Evolutionary conservation across 2,797 vertebrate species (phyloP).

Genomic region (Labroides dimidiatus): DNA sequence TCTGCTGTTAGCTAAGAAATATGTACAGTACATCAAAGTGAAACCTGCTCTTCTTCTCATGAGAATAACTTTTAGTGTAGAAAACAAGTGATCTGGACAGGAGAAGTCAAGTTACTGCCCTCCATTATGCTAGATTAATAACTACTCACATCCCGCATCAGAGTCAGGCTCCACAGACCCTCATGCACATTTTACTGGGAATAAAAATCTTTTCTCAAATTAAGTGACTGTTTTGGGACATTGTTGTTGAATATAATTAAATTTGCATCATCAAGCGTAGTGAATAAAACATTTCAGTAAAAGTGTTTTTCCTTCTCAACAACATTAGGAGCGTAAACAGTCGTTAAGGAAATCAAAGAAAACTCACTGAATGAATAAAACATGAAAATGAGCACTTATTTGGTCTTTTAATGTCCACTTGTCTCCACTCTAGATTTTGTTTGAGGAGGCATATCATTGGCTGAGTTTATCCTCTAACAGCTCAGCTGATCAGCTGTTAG

Average conservation of each 20-base stretch:
- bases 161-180: too few species aligned
- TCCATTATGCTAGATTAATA: too few species aligned
- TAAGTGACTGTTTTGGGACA: too few species aligned
- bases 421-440: not conserved
- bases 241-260: not conserved
- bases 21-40: too few species aligned
- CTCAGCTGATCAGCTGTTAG: not conserved
- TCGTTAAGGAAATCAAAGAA: not conserved
- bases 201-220: too few species aligned
- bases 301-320: not conserved
- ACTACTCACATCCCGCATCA: too few species aligned
- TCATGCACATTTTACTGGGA: too few species aligned
- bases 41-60: too few species aligned
- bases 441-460: not conserved
- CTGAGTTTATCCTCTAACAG: slow-evolving; percentile 2
- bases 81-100: too few species aligned
- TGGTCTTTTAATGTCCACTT: not conserved
- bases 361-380: not conserved
- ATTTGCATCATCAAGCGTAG: not conserved
- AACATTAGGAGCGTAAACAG: not conserved
- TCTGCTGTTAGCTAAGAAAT: too few species aligned
- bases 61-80: too few species aligned
- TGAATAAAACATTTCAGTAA: not conserved
- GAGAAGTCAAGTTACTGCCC: too few species aligned
- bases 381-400: not conserved